These are phyloP conservation scores for Cryptocephalus primarius DNA, from an alignment of 2,888 invertebrate species.

Conservation along the genomic window DNA sequence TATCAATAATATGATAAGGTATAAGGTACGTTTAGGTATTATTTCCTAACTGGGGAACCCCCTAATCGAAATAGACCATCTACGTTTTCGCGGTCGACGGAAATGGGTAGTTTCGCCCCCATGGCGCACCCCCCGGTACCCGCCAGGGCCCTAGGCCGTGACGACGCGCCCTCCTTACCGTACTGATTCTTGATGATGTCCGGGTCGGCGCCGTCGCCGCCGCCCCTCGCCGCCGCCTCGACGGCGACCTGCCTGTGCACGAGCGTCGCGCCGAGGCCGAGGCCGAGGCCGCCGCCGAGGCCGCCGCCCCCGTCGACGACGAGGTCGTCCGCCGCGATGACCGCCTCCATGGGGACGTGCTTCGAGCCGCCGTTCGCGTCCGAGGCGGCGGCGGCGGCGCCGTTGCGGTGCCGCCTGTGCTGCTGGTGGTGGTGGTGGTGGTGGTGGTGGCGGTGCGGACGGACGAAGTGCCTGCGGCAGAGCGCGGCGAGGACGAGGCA, in stretches of 20 bases:
- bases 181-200: slow-evolving; percentile 83
- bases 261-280: slow-evolving; percentile 32
- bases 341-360: slow-evolving; percentile 36
- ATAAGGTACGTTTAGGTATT: too few relatives aligned
- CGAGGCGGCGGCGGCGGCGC: slow-evolving; percentile 1
- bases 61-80: too few relatives aligned
- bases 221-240: slow-evolving; percentile 36
- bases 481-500: slow-evolving; percentile 67
- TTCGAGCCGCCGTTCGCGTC: slow-evolving; percentile 24
- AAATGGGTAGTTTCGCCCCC: too few relatives aligned
- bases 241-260: slow-evolving; percentile 27
- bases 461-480: slow-evolving; percentile 40
- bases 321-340: slow-evolving; percentile 34
- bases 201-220: slow-evolving; percentile 64
- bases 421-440: slow-evolving; percentile 11
- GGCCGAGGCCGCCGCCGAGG: slow-evolving; percentile 31
- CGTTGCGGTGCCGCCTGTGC: slow-evolving; percentile 19
- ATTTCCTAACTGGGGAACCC: too few relatives aligned
- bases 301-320: slow-evolving; percentile 30
- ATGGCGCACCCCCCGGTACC: too few relatives aligned
- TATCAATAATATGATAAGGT: too few relatives aligned
- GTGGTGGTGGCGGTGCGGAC: slow-evolving; percentile 9
- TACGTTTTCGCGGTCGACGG: too few relatives aligned
- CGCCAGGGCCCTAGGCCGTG: too few relatives aligned
- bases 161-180: too few relatives aligned